Conservation (phyloP, 2,888 invertebrate genomes). For the Euplagia quadripunctaria region DNA sequence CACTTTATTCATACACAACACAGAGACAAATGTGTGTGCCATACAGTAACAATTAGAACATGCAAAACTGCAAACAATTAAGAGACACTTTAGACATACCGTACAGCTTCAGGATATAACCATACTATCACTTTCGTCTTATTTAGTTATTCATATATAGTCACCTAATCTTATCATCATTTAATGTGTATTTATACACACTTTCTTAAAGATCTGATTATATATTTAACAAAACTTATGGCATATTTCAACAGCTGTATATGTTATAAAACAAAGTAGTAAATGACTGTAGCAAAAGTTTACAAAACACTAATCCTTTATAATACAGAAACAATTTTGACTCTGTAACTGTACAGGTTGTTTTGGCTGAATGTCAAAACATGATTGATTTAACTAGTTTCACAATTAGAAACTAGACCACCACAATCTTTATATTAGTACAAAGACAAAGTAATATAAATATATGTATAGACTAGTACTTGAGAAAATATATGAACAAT, state of each 20-base stretch:
- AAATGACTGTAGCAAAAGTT: conserved; percentile 38
- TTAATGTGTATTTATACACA: not conserved
- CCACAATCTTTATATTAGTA: not conserved
- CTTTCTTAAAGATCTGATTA: not conserved
- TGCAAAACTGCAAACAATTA: not conserved
- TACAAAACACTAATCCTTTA: conserved; percentile 48
- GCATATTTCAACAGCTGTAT: conserved; percentile 29
- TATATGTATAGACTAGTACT: conserved; percentile 9
- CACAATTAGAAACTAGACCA: not conserved
- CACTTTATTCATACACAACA: too few relatives aligned
- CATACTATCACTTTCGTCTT: not conserved
- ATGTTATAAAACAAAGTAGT: conserved; percentile 44
- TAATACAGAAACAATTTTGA: conserved; percentile 38
- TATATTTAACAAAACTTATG: not conserved
- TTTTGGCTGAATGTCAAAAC: conserved; percentile 23
- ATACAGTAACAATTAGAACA: not conserved
- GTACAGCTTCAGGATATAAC: not conserved
- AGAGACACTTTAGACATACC: not conserved
- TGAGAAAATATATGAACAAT: conserved; percentile 14
- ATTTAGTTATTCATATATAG: not conserved
- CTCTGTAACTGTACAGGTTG: conserved; percentile 28
- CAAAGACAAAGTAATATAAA: not conserved
- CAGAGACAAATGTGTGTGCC: too few relatives aligned
- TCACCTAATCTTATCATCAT: not conserved
- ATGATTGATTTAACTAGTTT: conserved; percentile 3